Evolutionary conservation across 2,797 vertebrate genomes (phyloP).

Genomic region (Anniella stebbinsi): DNA sequence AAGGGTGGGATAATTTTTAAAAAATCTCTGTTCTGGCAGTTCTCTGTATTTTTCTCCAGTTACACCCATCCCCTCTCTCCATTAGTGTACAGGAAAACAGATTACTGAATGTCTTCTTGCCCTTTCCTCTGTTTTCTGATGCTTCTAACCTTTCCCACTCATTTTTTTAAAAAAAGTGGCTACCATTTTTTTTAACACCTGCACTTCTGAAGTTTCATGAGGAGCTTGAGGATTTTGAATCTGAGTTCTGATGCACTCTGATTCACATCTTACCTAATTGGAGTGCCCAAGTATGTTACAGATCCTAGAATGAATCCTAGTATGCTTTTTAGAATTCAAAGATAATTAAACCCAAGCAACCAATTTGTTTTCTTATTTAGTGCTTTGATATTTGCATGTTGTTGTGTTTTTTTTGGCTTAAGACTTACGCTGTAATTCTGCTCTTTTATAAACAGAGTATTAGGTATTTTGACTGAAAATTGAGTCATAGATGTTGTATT

Average conservation of each 20-base stretch:
- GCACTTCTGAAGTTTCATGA: neutral
- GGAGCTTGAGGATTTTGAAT: neutral
- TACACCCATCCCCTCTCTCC: neutral
- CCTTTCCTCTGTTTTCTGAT: neutral
- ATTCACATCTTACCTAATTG: neutral
- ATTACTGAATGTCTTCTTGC: neutral
- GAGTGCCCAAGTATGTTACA: neutral
- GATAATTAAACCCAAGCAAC: fast-evolving
- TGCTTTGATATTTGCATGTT: constrained; percentile 7
- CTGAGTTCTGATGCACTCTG: neutral
- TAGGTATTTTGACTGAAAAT: constrained; percentile 75
- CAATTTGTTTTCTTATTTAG: constrained; percentile 24
- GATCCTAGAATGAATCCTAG: neutral
- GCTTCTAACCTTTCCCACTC: neutral
- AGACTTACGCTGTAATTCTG: constrained; percentile 46
- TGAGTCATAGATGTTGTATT: constrained; percentile 82
- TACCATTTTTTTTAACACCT: neutral
- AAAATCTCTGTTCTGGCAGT: neutral
- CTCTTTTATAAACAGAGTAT: constrained; percentile 55
- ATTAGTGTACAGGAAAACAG: neutral
- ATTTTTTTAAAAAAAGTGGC: neutral
- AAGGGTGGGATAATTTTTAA: neutral
- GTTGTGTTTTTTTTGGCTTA: neutral
- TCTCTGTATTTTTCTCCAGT: neutral
- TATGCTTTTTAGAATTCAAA: neutral